phyloP scores from a whole-genome alignment of 2,113 vertebrate genomes.

The Neogobius melanostomus region DNA sequence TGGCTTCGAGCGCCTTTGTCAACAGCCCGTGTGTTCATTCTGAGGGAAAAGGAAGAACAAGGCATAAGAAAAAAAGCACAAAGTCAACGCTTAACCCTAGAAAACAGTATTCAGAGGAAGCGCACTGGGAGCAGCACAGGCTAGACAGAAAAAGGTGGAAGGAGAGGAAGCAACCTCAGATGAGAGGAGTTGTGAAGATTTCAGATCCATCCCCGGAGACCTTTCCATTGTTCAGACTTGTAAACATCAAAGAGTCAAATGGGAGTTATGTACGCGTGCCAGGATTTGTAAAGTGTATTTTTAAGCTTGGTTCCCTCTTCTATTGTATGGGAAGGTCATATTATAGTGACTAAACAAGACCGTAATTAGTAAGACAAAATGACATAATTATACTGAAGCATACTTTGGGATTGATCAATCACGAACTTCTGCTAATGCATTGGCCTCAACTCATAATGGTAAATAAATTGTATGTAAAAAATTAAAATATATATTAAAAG shows the following conservation, averaged over 20 bases:
- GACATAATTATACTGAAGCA: too few species aligned
- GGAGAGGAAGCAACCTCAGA: constrained; percentile 20
- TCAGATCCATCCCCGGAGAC: constrained; percentile 42
- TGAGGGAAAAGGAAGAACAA: background rate
- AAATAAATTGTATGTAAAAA: too few species aligned
- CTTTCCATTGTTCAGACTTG: constrained; percentile 37
- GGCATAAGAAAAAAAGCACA: constrained; percentile 2
- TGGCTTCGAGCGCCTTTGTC: constrained; percentile 1
- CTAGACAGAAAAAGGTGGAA: constrained; percentile 10
- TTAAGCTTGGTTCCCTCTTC: background rate
- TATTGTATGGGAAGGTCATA: background rate
- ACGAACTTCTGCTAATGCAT: background rate
- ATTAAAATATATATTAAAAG: too few species aligned
- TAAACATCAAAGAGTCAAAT: constrained; percentile 54
- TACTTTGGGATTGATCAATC: too few species aligned
- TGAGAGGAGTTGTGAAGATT: constrained; percentile 22
- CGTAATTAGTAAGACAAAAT: background rate
- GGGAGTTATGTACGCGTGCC: constrained; percentile 2
- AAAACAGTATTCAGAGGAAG: constrained; percentile 1
- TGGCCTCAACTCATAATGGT: background rate
- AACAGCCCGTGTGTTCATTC: background rate
- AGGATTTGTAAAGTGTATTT: background rate
- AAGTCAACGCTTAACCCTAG: constrained; percentile 17
- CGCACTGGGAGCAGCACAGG: constrained; percentile 2
- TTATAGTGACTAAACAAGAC: background rate